phyloP scores from a whole-genome alignment of 1,140 invertebrate genomes.

The Scaptomyza graminum region DNA sequence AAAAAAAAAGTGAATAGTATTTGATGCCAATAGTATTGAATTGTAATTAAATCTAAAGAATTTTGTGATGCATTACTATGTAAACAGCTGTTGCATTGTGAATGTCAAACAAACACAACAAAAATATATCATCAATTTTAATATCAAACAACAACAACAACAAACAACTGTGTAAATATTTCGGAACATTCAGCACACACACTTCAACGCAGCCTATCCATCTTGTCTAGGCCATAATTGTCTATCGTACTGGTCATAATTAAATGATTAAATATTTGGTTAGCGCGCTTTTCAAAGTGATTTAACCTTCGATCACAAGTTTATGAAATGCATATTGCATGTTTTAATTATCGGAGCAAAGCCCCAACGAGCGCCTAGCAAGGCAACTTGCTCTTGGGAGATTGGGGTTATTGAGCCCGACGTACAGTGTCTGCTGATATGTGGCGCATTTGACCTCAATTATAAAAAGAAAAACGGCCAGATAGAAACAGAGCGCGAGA shows the following conservation, averaged over 20 bases:
- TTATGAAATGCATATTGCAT: conserved; percentile 3
- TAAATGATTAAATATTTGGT: conserved; percentile 30
- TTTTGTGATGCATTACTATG: neutral
- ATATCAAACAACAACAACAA: neutral
- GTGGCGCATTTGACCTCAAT: conserved; percentile 30
- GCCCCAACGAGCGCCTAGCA: conserved; percentile 1
- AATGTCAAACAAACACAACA: conserved; percentile 5
- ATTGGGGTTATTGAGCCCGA: conserved; percentile 38
- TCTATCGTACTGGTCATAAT: conserved; percentile 20
- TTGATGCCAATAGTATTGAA: too few species aligned
- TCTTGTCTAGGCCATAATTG: neutral
- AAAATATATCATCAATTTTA: neutral
- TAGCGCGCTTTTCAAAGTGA: conserved; percentile 14
- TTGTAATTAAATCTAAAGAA: too few species aligned
- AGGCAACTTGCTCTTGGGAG: conserved; percentile 20
- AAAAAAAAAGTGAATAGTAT: too few species aligned
- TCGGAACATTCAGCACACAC: neutral
- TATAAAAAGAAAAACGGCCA: conserved; percentile 1
- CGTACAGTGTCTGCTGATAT: conserved; percentile 21
- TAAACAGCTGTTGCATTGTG: conserved; percentile 6
- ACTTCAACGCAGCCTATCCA: neutral
- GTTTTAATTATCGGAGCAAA: conserved; percentile 11
- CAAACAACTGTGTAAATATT: conserved; percentile 5
- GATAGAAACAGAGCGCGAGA: neutral
- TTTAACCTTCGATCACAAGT: conserved; percentile 19